Conservation (phyloP, 2,888 invertebrate species). For the Eupithecia inturbata region DNA sequence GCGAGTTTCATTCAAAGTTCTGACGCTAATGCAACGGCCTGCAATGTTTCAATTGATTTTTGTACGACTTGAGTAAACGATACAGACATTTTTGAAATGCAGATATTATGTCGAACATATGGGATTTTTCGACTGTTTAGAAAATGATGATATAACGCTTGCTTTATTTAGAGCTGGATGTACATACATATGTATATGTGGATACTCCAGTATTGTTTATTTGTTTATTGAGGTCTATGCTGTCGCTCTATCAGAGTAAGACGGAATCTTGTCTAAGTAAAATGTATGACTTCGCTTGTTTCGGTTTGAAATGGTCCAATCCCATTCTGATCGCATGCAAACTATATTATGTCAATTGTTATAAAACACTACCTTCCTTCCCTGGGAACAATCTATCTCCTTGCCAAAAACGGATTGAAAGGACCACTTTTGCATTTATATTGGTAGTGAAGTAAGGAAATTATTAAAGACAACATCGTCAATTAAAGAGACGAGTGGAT, state of each 20-base stretch:
- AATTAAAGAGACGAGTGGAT: not conserved
- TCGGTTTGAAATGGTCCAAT: no score
- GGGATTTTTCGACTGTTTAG: not conserved
- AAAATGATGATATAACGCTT: not conserved
- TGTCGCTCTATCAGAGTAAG: no score
- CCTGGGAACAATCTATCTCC: not conserved
- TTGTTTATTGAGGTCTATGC: no score
- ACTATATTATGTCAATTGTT: no score
- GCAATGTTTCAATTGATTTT: conserved; percentile 46
- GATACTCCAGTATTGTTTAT: no score
- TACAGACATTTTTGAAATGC: conserved; percentile 6
- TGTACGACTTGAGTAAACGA: conserved; percentile 29
- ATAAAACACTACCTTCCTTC: not conserved
- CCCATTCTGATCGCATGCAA: no score
- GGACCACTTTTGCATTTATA: no score
- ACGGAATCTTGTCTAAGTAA: no score
- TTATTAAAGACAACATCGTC: not conserved
- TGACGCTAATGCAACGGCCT: conserved; percentile 55
- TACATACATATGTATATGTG: no score
- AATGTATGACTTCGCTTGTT: no score
- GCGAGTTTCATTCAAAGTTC: conserved; percentile 55
- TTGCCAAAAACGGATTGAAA: not conserved
- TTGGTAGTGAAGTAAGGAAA: no score
- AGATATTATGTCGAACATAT: not conserved
- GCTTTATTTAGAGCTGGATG: no score